Base-by-base conservation (phyloP, 1,140 invertebrate genomes). In the Cepaea nemoralis region DNA sequence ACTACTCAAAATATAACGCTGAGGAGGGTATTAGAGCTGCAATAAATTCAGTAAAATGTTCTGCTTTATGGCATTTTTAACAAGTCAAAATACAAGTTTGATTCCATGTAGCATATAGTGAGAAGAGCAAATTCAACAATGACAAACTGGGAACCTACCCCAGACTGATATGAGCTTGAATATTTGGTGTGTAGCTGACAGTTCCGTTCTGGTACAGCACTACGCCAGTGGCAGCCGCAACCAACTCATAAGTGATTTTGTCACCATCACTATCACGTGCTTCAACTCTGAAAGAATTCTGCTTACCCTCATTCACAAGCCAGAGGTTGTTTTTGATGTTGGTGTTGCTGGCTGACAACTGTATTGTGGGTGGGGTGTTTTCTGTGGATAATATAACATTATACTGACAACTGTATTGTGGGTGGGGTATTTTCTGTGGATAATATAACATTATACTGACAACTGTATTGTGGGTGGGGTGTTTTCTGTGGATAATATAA, bases 61-160 rank as follows among this genome's bases (percentile, higher is more conserved):
- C n/a, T n/a, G n/a, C n/a, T n/a, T n/a, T n/a, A n/a, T n/a, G n/a
- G n/a, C n/a, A n/a, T n/a, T n/a, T n/a, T n/a, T n/a, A n/a, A n/a
- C n/a, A n/a, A n/a, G n/a, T n/a, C n/a, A n/a, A n/a, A n/a, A n/a
- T n/a, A n/a, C n/a, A n/a, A n/a, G n/a, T n/a, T n/a, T n/a, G n/a
- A n/a, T n/a, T n/a, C n/a, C n/a, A n/a, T n/a, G n/a, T n/a, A n/a
- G n/a, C n/a, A n/a, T n/a, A n/a, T n/a, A n/a, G n/a, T n/a, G n/a
- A n/a, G n/a, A n/a, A n/a, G n/a, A n/a, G n/a, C n/a, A n/a, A n/a
- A n/a, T n/a, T n/a, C n/a, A n/a, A n/a, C n/a, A n/a, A n/a, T n/a
- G n/a, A n/a, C n/a, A n/a, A 55, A 55, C 50, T 55, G 63, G n/a
- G n/a, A 55, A 55, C 50, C n/a, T 70, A 70, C 69, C 37, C 22